Percentiles rank a stretch among this genome's conserved stretches.
These are phyloP conservation scores for Oryzias melastigma DNA, from an alignment of 2,113 vertebrate genomes.

Conservation along the genomic window DNA sequence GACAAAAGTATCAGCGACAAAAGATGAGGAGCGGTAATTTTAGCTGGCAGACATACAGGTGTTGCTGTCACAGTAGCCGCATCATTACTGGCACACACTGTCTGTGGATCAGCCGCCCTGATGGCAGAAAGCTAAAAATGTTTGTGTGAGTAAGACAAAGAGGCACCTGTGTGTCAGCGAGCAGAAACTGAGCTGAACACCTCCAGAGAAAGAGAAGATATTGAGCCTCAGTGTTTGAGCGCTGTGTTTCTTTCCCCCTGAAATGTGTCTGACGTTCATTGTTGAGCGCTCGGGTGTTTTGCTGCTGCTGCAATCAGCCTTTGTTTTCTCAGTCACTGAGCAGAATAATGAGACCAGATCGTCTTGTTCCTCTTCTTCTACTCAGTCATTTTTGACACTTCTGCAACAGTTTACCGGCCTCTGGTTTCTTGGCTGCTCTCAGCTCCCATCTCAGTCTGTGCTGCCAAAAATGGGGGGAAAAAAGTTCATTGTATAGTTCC, in stretches of 20 bases:
- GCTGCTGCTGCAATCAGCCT: slow-evolving; percentile 29
- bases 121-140: slow-evolving; percentile 2
- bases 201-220: not conserved
- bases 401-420: no score
- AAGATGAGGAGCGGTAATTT: not conserved
- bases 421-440: no score
- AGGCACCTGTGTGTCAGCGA: slow-evolving; percentile 15
- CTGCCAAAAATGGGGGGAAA: no score
- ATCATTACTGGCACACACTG: not conserved
- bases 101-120: not conserved
- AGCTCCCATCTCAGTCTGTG: no score
- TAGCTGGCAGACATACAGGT: not conserved
- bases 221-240: slow-evolving; percentile 18
- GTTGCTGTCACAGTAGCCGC: not conserved
- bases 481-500: no score
- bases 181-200: slow-evolving; percentile 18
- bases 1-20: not conserved
- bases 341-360: slow-evolving; percentile 33
- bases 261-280: slow-evolving; percentile 28
- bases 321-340: slow-evolving; percentile 42
- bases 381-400: slow-evolving; percentile 3
- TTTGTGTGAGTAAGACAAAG: slow-evolving; percentile 2
- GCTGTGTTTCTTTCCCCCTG: slow-evolving; percentile 33
- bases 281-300: slow-evolving; percentile 8
- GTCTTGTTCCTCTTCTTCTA: slow-evolving; percentile 5